phyloP scores from a whole-genome alignment of 1,140 invertebrate species.

The Anoplolepis gracilipes region DNA sequence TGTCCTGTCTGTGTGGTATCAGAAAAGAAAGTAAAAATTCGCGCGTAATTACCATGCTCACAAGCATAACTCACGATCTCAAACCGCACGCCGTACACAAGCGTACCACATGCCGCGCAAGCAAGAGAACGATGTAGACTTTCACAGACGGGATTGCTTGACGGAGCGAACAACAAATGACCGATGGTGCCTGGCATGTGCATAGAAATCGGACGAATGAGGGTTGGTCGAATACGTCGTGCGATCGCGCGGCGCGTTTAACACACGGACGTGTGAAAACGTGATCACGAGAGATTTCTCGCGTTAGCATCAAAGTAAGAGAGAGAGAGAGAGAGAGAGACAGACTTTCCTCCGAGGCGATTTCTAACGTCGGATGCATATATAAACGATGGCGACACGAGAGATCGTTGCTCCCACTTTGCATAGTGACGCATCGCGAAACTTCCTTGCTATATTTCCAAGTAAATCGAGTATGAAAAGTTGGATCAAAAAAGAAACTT shows the following conservation, averaged over 20 bases:
- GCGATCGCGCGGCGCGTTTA: constrained; percentile 54
- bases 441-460: background rate
- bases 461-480: background rate
- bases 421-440: constrained; percentile 15
- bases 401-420: constrained; percentile 51
- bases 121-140: constrained; percentile 31
- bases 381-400: constrained; percentile 17
- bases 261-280: constrained; percentile 61
- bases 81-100: constrained; percentile 47
- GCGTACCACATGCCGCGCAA: constrained; percentile 11
- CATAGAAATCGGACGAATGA: constrained; percentile 57
- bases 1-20: background rate
- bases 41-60: constrained; percentile 50
- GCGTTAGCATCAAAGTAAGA: background rate
- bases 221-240: constrained; percentile 24
- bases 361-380: constrained; percentile 58
- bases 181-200: constrained; percentile 13
- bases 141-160: constrained; percentile 55
- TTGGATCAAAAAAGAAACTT: background rate
- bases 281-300: constrained; percentile 55
- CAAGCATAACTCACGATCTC: constrained; percentile 56
- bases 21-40: constrained; percentile 26
- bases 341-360: constrained; percentile 57
- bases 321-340: background rate
- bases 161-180: constrained; percentile 18